Evolutionary conservation across 1,140 invertebrate species (phyloP), one percentile per base, ranked within the genome.

Genomic region (Nomia melanderi): DNA sequence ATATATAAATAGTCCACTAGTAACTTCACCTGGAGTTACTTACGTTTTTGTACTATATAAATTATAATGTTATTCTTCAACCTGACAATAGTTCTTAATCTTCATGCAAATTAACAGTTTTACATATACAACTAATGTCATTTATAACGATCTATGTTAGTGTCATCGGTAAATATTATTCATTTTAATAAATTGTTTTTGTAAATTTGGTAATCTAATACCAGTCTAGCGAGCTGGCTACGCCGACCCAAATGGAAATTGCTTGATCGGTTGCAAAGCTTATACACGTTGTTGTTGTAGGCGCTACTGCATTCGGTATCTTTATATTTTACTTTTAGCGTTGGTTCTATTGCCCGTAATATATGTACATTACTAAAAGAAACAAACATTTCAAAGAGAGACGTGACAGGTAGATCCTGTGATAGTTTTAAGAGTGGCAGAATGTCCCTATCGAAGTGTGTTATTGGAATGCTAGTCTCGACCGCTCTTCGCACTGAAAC

Each of bases 321-420:
- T 77, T 92, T 93, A 86, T 95, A 95, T 78, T 90, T 91, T 27
- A 95, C 89, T 86, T 94, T 94, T 33, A 97, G 90, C 23, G 93
- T 93, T 62, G 96, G 96, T 86, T 97, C 96, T 14, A 95, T 93
- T 20, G 95, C 95, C 64, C 96, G 92, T 82, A 97, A 93, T n/a
- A 95, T 88, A 88, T 96, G 95, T 2, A 96, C 62, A 65, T 94
- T 91, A 74, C 93, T 93, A 76, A 92, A 93, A 39, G 92, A 89
- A 9, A 95, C 86, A 82, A 96, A 96, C 92, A 96, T 93, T 57
- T 94, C 92, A 79, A 94, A 95, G 20, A 96, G 81, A 74, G 94
- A 93, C 25, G 91, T 88, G 14, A 86, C 81, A 25, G 89, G 57
- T 57, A 84, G 86, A 44, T 87, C 79, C 36, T 88, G 63, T 8